Evolutionary conservation across 1,140 invertebrate genomes (phyloP), one percentile per base, ranked within the genome.

Genomic region (Harpegnathos saltator): DNA sequence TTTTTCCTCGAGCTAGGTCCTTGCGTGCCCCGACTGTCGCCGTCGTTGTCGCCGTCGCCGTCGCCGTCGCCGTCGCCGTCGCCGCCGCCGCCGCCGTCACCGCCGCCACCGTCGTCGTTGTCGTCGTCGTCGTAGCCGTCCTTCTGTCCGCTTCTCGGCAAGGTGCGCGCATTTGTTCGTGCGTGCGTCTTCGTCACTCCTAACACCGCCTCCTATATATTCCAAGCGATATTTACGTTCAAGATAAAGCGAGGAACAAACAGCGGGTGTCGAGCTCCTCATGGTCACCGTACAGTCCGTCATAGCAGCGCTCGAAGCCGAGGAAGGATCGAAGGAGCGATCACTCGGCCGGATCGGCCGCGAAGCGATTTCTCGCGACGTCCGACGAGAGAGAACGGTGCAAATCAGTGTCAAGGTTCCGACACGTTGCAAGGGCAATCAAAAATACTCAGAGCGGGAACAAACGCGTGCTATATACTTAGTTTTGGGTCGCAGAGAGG

Each of bases 191-290:
- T 50, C 19, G 72, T 85, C 44, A 14, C 72, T 71, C 58, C 66
- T 77, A 77, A 77, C 65, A 61, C 63, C 63, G 26, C 54, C 88
- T 89, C 88, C 90, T 90, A 87, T 92, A 92, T 92, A 89, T 90
- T 91, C 87, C 85, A 82, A 82, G 84, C 87, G 73, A 85, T 93
- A 90, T 93, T 93, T 93, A 92, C 91, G 90, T 91, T 93, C 82
- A 89, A 92, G 92, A 93, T 93, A 92, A 92, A 93, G 88, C 90
- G 88, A 86, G 91, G 91, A 93, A 93, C 90, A 92, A 93, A 93
- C 90, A 93, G 88, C 91, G 89, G 90, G 85, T 90, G 90, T 92
- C 90, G 91, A 75, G 85, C 90, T 92, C 7, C 90, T 91, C 91
- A 92, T 91, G 91, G 91, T 90, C 90, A 91, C 88, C 89, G 82